phyloP scores from a whole-genome alignment of 2,888 invertebrate species.

The Camponotus fellah region DNA sequence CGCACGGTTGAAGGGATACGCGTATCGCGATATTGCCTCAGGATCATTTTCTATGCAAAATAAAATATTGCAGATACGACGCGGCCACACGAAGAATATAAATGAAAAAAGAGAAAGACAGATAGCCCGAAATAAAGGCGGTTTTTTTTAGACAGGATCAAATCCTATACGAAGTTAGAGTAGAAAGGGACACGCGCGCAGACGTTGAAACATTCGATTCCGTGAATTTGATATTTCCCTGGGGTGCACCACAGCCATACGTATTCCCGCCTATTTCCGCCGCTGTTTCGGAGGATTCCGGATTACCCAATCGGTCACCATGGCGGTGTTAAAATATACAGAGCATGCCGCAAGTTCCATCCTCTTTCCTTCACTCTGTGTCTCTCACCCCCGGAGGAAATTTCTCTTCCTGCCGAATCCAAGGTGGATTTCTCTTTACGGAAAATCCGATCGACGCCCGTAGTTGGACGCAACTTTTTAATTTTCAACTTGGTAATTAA shows the following conservation, averaged over 20 bases:
- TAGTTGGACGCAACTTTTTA: slow-evolving; percentile 37
- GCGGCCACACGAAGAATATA: slow-evolving; percentile 16
- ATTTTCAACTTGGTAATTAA: slow-evolving; percentile 52
- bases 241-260: slow-evolving; percentile 42
- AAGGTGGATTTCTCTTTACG: slow-evolving; percentile 24
- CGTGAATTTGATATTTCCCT: slow-evolving; percentile 65
- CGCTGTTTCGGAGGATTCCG: slow-evolving; percentile 41
- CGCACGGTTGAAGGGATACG: slow-evolving; percentile 55
- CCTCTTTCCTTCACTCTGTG: not conserved
- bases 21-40: slow-evolving; percentile 58
- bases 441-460: slow-evolving; percentile 31
- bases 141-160: slow-evolving; percentile 17
- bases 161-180: slow-evolving; percentile 30
- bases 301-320: slow-evolving; percentile 50
- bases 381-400: not conserved
- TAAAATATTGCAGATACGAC: slow-evolving; percentile 67
- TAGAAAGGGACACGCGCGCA: slow-evolving; percentile 51
- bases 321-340: slow-evolving; percentile 50
- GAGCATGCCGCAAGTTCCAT: slow-evolving; percentile 17
- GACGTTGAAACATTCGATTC: slow-evolving; percentile 61
- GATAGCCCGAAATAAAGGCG: not conserved
- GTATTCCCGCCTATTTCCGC: slow-evolving; percentile 59
- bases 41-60: slow-evolving; percentile 69
- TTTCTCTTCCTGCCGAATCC: slow-evolving; percentile 14
- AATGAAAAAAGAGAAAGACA: not conserved